Base-by-base conservation (phyloP, 2,888 invertebrate species). In the Drosophila nr. fundita region DNA sequence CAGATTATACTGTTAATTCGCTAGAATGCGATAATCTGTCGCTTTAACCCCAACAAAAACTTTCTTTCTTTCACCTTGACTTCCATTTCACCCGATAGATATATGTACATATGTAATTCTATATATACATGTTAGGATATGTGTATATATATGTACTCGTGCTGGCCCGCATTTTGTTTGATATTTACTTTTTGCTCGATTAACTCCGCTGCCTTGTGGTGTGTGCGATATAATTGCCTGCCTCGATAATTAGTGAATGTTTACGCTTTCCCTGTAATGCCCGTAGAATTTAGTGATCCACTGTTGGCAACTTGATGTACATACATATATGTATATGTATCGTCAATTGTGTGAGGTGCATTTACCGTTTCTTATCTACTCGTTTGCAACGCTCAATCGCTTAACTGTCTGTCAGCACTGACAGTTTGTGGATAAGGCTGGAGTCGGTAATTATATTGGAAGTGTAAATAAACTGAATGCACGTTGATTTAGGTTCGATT, bases 301-400 rank as follows among this genome's bases (percentile, higher is more conserved):
- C 45, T 15, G 21, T 7, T 21, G 2, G 1, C 21, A 45, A 45
- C 45, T 13, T 45, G 2, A 21, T 21, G 7, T 21, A 13, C 10
- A 30, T 45, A 21, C 0, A 21, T 21, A 21, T 8, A 7, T 2
- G 15, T 2, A 32, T 29, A 15, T 32, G 24, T n/a, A 73, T 32
- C 11, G 32, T 70, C 54, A 81, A 69, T 77, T 75, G 83, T 65
- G 68, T 57, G 52, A 72, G 79, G 80, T 74, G 71, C 68, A 73
- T 69, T 81, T 34, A 52, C 62, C 50, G 55, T 74, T n/a, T 66
- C 48, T 30, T 80, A 83, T 87, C 87, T 48, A 18, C 30, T 21
- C 27, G 21, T 52, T 68, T 34, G 42, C 40, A 85, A 79, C 75
- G 59, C 24, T 30, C 42, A 13, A 73, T 50, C 62, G 24, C n/a